Evolutionary conservation across 2,888 invertebrate genomes (phyloP).

Genomic region (Sarcophaga caerulescens): DNA sequence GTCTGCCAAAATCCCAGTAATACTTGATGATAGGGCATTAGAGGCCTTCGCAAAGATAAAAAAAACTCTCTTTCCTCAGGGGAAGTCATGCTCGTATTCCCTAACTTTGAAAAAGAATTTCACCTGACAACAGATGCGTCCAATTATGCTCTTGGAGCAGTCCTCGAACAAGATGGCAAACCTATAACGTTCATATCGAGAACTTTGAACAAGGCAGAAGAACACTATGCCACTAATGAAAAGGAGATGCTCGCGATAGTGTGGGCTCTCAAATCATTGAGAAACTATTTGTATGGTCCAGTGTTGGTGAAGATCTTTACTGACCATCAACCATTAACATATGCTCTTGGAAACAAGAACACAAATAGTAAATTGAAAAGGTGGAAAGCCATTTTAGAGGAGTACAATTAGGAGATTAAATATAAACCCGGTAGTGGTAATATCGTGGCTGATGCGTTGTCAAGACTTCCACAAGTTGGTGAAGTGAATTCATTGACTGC

Average conservation of each 20-base stretch:
- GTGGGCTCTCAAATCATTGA: constrained; percentile 9
- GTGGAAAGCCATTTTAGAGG: constrained; percentile 23
- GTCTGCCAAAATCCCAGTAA: constrained; percentile 24
- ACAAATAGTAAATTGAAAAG: constrained; percentile 45
- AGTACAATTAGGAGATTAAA: background rate
- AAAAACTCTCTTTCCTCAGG: constrained; percentile 47
- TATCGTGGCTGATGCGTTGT: constrained; percentile 35
- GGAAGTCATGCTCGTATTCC: constrained; percentile 54
- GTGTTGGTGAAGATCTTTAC: constrained; percentile 37
- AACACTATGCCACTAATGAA: no score
- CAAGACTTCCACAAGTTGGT: background rate
- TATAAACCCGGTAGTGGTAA: constrained; percentile 5
- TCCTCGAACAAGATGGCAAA: constrained; percentile 4
- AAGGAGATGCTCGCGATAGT: no score
- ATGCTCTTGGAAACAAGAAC: constrained; percentile 45
- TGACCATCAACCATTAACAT: constrained; percentile 54
- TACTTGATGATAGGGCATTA: constrained; percentile 19
- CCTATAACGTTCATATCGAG: no score
- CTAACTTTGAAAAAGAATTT: constrained; percentile 55
- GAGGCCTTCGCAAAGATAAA: constrained; percentile 53
- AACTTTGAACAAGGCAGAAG: constrained; percentile 2
- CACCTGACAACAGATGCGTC: constrained; percentile 63
- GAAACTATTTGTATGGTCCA: constrained; percentile 26
- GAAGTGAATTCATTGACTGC: background rate
- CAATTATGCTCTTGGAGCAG: constrained; percentile 55